Percentiles rank a stretch among this genome's conserved stretches.
Evolutionary conservation across 2,888 invertebrate genomes (phyloP).

Genomic region (Coecobrya sp.): DNA sequence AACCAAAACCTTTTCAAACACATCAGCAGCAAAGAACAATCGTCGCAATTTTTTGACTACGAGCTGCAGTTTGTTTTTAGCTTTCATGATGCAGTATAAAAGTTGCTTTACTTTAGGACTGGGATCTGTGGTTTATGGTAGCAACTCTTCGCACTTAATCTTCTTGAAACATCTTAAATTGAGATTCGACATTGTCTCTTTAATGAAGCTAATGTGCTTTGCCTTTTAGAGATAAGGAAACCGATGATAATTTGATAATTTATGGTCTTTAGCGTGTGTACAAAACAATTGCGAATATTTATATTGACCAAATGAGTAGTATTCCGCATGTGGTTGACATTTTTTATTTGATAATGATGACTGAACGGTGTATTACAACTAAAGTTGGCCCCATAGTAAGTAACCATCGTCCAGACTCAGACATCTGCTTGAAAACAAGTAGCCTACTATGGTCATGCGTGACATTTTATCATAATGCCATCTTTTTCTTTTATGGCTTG

Average conservation of each 20-base stretch:
- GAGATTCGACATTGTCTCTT: slow-evolving; percentile 34
- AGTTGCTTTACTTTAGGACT: too few species aligned
- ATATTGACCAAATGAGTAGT: background rate
- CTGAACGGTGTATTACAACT: background rate
- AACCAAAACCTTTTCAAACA: background rate
- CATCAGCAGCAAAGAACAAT: background rate
- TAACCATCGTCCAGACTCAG: background rate
- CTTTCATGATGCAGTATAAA: too few species aligned
- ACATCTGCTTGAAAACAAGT: background rate
- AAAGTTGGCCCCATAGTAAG: background rate
- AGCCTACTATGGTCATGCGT: background rate
- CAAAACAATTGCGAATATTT: background rate
- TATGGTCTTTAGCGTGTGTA: background rate
- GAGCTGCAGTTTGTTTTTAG: too few species aligned
- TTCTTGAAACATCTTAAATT: slow-evolving; percentile 32
- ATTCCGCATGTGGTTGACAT: background rate
- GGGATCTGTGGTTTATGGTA: too few species aligned
- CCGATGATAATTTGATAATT: background rate
- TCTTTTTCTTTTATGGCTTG: background rate
- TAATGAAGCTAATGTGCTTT: background rate
- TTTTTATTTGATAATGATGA: background rate
- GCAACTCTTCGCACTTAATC: background rate
- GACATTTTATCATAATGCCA: background rate
- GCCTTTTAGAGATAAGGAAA: background rate
- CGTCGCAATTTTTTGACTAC: background rate